Conservation (phyloP, 2,113 vertebrate species). For the Xiphophorus couchianus region DNA sequence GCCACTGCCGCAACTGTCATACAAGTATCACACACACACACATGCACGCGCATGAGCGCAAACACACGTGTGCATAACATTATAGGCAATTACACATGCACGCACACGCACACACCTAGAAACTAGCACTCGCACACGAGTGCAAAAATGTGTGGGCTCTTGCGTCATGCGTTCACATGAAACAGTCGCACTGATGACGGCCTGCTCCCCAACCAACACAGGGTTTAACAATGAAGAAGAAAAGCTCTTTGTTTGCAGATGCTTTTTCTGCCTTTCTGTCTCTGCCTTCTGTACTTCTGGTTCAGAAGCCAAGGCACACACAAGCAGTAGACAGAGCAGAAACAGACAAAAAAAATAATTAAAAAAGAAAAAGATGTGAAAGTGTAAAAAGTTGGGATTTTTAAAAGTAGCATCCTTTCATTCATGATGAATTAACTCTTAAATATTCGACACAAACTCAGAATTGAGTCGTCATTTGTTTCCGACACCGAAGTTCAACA, state of each 20-base stretch:
- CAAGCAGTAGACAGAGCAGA: conserved; percentile 38
- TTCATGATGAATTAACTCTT: background rate
- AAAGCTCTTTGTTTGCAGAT: conserved; percentile 77
- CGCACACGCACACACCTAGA: conserved; percentile 24
- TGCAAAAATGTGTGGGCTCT: conserved; percentile 38
- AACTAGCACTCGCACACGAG: conserved; percentile 41
- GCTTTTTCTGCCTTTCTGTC: conserved; percentile 40
- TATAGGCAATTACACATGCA: conserved; percentile 52
- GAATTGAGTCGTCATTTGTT: no score
- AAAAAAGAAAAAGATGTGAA: background rate
- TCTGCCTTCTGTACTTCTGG: conserved; percentile 53
- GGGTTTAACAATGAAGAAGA: conserved; percentile 74
- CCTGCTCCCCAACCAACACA: conserved; percentile 64
- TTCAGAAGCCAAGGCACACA: conserved; percentile 43
- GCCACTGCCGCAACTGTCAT: conserved; percentile 80
- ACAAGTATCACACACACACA: conserved; percentile 73
- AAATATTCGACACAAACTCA: no score
- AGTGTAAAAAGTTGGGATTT: background rate
- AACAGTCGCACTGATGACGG: conserved; percentile 59
- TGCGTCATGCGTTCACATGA: conserved; percentile 57
- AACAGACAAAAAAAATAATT: background rate
- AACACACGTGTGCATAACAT: conserved; percentile 29
- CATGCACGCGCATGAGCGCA: conserved; percentile 41
- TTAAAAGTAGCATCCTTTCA: background rate
- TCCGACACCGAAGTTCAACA: background rate